These are phyloP conservation scores for Enteromius argenteus DNA, from an alignment of 2,797 vertebrate genomes.

Conservation along the genomic window DNA sequence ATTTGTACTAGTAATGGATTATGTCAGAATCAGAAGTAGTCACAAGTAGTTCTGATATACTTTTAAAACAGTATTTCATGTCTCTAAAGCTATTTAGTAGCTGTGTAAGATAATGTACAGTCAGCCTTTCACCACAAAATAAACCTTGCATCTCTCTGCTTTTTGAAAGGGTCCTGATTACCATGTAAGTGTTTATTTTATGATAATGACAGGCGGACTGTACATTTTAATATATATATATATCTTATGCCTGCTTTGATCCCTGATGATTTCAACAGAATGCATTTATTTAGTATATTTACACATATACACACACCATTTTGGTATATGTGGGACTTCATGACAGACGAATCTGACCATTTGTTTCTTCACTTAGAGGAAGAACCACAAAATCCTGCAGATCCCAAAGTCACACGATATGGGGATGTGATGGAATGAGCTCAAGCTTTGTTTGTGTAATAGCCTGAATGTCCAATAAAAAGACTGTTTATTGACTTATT, in stretches of 20 bases:
- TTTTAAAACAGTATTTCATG: neutral
- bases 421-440: conserved; percentile 78
- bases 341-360: neutral
- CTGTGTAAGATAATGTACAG: neutral
- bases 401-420: conserved; percentile 72
- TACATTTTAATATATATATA: neutral
- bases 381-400: conserved; percentile 50
- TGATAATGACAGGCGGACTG: neutral
- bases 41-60: neutral
- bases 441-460: conserved; percentile 2
- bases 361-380: conserved; percentile 54
- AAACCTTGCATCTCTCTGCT: neutral
- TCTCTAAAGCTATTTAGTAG: neutral
- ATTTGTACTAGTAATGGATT: neutral
- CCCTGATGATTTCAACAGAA: neutral
- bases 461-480: neutral
- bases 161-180: neutral
- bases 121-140: neutral
- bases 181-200: neutral
- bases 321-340: neutral
- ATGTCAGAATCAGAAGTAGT: neutral
- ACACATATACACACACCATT: too few relatives aligned
- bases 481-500: neutral
- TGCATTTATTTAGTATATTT: neutral
- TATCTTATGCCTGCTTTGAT: neutral